A percentile compares a stretch with the other conserved stretches of the same genome.
Evolutionary conservation across 2,888 invertebrate species (phyloP).

Genomic region (Diarsia brunnea): DNA sequence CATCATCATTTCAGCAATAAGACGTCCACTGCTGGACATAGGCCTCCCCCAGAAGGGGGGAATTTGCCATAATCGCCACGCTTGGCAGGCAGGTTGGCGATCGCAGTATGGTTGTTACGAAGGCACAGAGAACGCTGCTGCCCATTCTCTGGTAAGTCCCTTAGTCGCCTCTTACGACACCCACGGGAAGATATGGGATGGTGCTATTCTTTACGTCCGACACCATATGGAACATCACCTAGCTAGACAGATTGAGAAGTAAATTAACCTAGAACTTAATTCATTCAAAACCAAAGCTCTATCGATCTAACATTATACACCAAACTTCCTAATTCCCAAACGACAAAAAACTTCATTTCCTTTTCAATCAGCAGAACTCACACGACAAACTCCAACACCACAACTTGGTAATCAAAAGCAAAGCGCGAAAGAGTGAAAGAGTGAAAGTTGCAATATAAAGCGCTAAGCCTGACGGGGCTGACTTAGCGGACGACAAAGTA

Average conservation of each 20-base stretch:
- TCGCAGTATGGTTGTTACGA: too few species aligned
- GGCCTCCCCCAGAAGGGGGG: too few species aligned
- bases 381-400: slow-evolving; percentile 23
- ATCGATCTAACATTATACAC: slow-evolving; percentile 1
- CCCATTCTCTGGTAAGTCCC: too few species aligned
- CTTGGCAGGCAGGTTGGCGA: too few species aligned
- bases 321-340: slow-evolving; percentile 6
- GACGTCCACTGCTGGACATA: too few species aligned
- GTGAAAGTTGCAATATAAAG: slow-evolving; percentile 57
- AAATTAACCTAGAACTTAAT: background rate
- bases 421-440: slow-evolving; percentile 50
- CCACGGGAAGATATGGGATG: too few species aligned
- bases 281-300: background rate
- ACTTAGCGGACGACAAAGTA: slow-evolving; percentile 76
- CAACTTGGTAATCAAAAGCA: slow-evolving; percentile 52
- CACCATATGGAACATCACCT: background rate
- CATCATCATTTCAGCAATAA: too few species aligned
- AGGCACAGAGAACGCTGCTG: too few species aligned
- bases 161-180: too few species aligned
- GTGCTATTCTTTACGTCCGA: too few species aligned
- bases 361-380: slow-evolving; percentile 32
- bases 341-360: slow-evolving; percentile 17
- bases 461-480: slow-evolving; percentile 73
- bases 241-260: background rate
- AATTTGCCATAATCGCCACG: too few species aligned